Evolutionary conservation across 2,113 vertebrate species (phyloP).

Genomic region (Casuarius casuarius): DNA sequence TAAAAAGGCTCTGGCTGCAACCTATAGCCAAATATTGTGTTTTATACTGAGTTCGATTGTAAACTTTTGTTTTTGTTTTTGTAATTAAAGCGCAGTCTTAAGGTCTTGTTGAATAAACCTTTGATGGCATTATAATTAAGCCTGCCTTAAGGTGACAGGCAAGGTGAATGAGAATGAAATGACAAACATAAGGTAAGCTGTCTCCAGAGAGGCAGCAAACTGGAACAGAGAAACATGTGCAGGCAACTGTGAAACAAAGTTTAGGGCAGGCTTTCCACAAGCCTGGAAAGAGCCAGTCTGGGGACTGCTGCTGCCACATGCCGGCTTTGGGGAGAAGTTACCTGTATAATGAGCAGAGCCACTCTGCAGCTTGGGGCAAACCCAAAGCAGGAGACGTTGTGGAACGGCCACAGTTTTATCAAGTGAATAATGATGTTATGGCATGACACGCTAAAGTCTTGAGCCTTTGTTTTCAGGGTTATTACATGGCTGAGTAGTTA

Average conservation of each 20-base stretch:
- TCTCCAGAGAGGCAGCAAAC: not conserved
- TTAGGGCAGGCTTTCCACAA: not conserved
- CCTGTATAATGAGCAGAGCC: not conserved
- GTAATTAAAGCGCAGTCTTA: conserved; percentile 31
- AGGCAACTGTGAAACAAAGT: not conserved
- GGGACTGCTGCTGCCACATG: not conserved
- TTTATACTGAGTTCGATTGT: not conserved
- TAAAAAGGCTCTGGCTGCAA: not conserved
- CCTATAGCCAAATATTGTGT: not conserved
- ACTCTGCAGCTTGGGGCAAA: not conserved
- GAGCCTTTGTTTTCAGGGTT: conserved; percentile 31
- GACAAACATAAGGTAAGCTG: not conserved
- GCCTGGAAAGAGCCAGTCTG: not conserved
- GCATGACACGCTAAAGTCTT: not conserved
- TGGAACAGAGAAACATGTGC: not conserved
- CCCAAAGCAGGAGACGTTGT: not conserved
- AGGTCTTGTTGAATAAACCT: conserved; percentile 15
- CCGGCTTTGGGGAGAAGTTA: not conserved
- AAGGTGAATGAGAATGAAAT: not conserved
- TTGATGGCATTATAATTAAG: conserved; percentile 3
- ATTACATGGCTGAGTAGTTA: conserved; percentile 51
- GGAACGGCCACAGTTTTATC: not conserved
- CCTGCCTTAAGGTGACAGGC: conserved; percentile 41
- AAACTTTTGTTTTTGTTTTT: not conserved
- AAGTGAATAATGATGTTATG: not conserved